Conservation (phyloP, 2,797 vertebrate genomes). For the Paramormyrops hopkinsi region DNA sequence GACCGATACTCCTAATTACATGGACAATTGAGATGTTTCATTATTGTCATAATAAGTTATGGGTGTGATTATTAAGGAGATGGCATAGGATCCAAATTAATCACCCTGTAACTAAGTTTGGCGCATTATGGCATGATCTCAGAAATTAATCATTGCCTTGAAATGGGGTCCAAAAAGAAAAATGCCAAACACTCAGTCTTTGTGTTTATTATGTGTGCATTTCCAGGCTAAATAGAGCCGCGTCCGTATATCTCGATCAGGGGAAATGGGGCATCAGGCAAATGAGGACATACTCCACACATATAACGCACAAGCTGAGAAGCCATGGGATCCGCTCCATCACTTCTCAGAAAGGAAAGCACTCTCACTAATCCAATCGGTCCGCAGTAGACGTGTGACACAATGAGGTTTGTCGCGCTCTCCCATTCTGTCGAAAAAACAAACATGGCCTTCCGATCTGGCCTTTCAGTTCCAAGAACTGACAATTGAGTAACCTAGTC, state of each 20-base stretch:
- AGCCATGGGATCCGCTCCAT: not conserved
- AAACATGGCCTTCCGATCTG: not conserved
- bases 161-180: not conserved
- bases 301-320: not conserved
- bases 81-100: slow-evolving; percentile 44
- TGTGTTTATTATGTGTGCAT: not conserved
- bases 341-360: not conserved
- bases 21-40: slow-evolving; percentile 48
- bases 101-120: slow-evolving; percentile 44
- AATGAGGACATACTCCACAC: not conserved
- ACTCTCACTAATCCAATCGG: not conserved
- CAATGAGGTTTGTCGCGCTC: not conserved
- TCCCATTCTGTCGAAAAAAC: not conserved
- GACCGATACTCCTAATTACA: slow-evolving; percentile 56
- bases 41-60: slow-evolving; percentile 63
- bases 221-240: not conserved
- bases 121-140: slow-evolving; percentile 48
- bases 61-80: slow-evolving; percentile 50
- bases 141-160: slow-evolving; percentile 21
- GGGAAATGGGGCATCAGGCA: not conserved
- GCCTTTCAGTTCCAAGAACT: not conserved
- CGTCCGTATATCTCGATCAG: not conserved
- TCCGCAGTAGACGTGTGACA: not conserved
- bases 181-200: not conserved
- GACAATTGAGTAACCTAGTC: slow-evolving; percentile 1